phyloP scores from a whole-genome alignment of 1,140 invertebrate genomes.

The Conus betulinus region DNA sequence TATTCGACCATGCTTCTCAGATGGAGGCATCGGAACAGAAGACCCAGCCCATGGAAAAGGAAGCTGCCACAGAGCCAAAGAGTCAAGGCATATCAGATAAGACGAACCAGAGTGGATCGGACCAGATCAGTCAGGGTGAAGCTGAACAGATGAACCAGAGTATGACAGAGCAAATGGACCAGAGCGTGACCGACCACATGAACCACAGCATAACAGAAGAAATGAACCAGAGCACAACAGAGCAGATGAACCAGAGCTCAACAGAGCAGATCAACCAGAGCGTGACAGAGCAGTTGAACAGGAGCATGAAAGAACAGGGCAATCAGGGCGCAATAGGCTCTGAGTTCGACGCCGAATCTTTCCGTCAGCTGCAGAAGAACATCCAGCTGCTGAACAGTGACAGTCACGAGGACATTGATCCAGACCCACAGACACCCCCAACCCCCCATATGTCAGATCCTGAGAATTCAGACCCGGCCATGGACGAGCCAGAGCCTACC shows the following conservation, averaged over 20 bases:
- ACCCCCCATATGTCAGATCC: background rate
- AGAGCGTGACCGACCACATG: background rate
- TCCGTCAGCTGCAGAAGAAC: slow-evolving; percentile 47
- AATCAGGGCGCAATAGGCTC: background rate
- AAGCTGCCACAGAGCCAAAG: no score
- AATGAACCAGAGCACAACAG: slow-evolving; percentile 19
- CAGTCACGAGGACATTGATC: no score
- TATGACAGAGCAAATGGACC: background rate
- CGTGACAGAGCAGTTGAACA: slow-evolving; percentile 23
- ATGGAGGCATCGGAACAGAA: background rate
- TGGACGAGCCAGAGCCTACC: background rate
- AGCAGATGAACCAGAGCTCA: slow-evolving; percentile 16
- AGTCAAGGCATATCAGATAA: no score
- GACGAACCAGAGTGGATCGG: no score
- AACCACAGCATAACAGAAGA: background rate
- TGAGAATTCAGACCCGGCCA: background rate
- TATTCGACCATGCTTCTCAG: background rate
- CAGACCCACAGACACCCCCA: background rate
- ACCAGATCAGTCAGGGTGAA: no score
- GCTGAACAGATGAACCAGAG: no score
- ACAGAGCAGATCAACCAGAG: slow-evolving; percentile 21
- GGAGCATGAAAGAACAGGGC: slow-evolving; percentile 13
- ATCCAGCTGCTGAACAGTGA: background rate
- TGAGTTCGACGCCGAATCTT: background rate
- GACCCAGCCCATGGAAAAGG: slow-evolving; percentile 15